Evolutionary conservation across 2,113 vertebrate genomes (phyloP).

Genomic region (Pelvicachromis taeniatus): DNA sequence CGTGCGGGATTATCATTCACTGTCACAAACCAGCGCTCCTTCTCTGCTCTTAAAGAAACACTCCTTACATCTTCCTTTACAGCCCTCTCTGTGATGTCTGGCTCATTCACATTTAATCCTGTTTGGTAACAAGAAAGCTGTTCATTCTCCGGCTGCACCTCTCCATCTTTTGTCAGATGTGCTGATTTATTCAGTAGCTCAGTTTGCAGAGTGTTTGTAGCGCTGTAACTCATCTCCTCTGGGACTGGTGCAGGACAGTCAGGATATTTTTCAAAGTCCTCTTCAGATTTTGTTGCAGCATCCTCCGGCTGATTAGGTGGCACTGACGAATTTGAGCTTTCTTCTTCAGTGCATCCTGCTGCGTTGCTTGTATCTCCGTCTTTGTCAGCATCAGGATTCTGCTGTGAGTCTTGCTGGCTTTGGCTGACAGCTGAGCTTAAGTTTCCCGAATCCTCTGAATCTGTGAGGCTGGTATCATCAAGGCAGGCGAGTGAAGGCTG

Average conservation of each 20-base stretch:
- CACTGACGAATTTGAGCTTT: background rate
- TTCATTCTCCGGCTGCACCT: background rate
- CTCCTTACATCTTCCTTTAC: background rate
- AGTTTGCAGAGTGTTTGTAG: background rate
- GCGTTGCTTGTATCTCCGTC: background rate
- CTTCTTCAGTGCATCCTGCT: background rate
- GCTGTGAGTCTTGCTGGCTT: background rate
- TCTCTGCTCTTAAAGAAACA: conserved; percentile 37
- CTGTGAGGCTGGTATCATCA: conserved; percentile 80
- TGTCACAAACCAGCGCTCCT: conserved; percentile 75
- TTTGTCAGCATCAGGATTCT: background rate
- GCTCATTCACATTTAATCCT: background rate
- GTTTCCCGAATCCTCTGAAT: conserved; percentile 75
- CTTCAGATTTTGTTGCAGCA: background rate
- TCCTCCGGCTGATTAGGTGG: background rate
- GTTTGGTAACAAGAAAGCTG: background rate
- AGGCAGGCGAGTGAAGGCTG: conserved; percentile 77
- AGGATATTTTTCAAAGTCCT: background rate
- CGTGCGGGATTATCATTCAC: conserved; percentile 44
- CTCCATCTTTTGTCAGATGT: background rate
- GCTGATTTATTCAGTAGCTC: background rate
- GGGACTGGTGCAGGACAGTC: background rate
- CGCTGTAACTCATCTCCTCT: background rate
- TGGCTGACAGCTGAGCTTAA: background rate
- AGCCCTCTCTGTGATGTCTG: background rate